phyloP scores from a whole-genome alignment of 2,888 invertebrate genomes.

The Acrocera orbiculus region DNA sequence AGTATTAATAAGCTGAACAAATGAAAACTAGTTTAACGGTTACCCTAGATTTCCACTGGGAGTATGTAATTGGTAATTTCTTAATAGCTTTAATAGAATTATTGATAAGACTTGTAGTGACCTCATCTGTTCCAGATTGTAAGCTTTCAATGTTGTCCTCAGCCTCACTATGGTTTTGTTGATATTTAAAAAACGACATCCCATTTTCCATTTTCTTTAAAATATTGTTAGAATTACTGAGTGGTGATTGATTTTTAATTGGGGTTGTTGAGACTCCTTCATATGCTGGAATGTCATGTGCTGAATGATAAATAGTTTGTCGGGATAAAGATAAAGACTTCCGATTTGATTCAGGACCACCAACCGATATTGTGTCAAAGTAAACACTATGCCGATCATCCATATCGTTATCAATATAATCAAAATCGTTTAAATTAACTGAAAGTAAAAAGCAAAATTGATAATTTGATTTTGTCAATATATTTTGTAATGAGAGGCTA shows the following conservation, averaged over 20 bases:
- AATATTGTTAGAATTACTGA: too few species aligned
- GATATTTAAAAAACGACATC: neutral
- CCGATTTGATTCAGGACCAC: conserved; percentile 27
- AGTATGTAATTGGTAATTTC: conserved; percentile 38
- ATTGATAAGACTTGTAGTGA: conserved; percentile 35
- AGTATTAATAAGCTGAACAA: too few species aligned
- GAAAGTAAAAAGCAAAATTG: too few species aligned
- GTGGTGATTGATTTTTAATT: conserved; percentile 2
- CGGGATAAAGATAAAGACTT: conserved; percentile 36
- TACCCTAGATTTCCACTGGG: conserved; percentile 45
- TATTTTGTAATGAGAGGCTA: too few species aligned
- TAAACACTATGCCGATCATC: conserved; percentile 30
- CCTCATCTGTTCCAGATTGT: conserved; percentile 28
- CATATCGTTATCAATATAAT: conserved; percentile 29
- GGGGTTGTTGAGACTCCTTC: conserved; percentile 9
- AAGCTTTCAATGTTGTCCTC: neutral
- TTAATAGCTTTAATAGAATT: conserved; percentile 26
- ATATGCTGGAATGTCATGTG: conserved; percentile 33
- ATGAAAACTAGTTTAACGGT: conserved; percentile 15
- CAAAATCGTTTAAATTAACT: conserved; percentile 30
- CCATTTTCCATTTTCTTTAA: too few species aligned
- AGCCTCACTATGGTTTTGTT: neutral
- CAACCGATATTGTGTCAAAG: conserved; percentile 28
- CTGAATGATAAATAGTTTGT: conserved; percentile 42
- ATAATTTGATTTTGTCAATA: too few species aligned